Conservation (phyloP, 1,140 invertebrate genomes). For the Batillaria attramentaria region DNA sequence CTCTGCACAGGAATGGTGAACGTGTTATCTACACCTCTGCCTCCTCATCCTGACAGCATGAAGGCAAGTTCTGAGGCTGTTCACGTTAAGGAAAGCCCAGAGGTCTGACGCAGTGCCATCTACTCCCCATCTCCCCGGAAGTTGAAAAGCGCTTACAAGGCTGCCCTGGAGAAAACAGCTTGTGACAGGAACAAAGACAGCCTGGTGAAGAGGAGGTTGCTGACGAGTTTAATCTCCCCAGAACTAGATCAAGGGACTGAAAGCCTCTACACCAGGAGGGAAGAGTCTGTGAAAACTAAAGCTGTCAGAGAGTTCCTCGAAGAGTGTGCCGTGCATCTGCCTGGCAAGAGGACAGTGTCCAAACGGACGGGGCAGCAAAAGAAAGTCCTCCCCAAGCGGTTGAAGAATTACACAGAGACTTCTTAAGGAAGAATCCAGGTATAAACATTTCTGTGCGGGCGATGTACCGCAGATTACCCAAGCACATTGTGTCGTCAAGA, state of each 20-base stretch:
- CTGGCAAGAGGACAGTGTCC: not conserved
- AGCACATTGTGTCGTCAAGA: not conserved
- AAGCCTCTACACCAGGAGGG: not conserved
- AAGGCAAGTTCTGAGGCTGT: no score
- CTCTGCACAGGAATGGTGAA: not conserved
- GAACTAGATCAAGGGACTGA: not conserved
- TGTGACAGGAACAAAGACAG: not conserved
- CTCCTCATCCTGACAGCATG: not conserved
- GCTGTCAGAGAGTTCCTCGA: not conserved
- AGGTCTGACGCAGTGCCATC: no score
- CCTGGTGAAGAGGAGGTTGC: not conserved
- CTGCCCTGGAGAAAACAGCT: not conserved
- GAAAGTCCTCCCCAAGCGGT: constrained; percentile 1
- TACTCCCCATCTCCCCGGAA: not conserved
- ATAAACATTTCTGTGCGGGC: not conserved
- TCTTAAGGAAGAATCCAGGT: not conserved
- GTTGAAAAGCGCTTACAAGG: not conserved
- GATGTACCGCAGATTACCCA: not conserved
- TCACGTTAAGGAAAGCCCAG: no score
- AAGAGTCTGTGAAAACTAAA: not conserved
- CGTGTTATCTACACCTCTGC: not conserved
- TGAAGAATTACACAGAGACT: not conserved
- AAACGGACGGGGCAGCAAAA: constrained; percentile 6
- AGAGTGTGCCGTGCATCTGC: not conserved
- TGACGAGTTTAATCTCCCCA: not conserved